Evolutionary conservation across 2,888 invertebrate genomes (phyloP), one percentile per base, ranked within the genome.

Genomic region (Philonicus albiceps): DNA sequence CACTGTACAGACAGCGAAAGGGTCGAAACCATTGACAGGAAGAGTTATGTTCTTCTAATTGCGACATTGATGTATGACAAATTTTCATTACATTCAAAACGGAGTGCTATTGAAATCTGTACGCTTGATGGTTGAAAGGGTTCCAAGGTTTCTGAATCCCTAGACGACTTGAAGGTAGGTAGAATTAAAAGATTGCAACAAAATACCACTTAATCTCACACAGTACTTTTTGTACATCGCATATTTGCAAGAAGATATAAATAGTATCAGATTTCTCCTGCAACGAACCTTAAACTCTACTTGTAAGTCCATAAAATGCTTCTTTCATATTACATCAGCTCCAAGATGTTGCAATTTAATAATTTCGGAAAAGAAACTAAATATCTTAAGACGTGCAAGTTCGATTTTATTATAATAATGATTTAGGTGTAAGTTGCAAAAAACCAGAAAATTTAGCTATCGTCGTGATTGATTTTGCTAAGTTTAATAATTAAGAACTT

Each of bases 11-110:
- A 64, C 49, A 72, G 1, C 55, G 40, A 84, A 84, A 73, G 84
- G 84, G 72, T 84, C 73, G 73, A 84, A 73, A n/a, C 43, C 73
- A 84, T 84, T 84, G 84, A 84, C 84, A 84, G 84, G 22, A 43
- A 43, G 73, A 84, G 22, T 43, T 72, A 84, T 84, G 84, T 43
- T 73, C 73, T 43, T 30, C 34, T 81, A 81, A 81, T 81, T 81
- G 81, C 27, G 64, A 81, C 27, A 53, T 81, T 53, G 64, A 81
- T 55, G 34, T 64, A 19, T 27, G 55, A 64, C 64, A 81, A 55
- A 55, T 53, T 81, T 81, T 76, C 64, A 74, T 74, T 74, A 34
- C 31, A 74, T n/a, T 8, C n/a, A 2, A n/a, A 74, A 0, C n/a
- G 8, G n/a, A 74, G 13, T 34, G 34, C 30, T 74, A 2, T 34